A percentile compares a stretch with the other conserved stretches of the same genome.
Conservation (phyloP, 1,140 invertebrate genomes). For the Rhagoletis zephyria region DNA sequence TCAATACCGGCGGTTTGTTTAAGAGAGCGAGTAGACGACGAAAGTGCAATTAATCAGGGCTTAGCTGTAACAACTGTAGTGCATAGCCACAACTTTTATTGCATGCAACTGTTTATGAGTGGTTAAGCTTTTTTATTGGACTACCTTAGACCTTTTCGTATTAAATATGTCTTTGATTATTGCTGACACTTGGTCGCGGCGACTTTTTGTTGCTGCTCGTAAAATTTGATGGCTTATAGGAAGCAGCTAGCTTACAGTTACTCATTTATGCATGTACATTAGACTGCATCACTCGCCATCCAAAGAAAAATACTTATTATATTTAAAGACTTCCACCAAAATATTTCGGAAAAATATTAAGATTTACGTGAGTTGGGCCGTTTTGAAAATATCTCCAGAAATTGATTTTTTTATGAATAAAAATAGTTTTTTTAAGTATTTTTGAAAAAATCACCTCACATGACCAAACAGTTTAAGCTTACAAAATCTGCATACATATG, state of each 20-base stretch:
- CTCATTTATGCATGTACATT: too few relatives aligned
- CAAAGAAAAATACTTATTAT: too few relatives aligned
- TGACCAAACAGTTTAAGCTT: too few relatives aligned
- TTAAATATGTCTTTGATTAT: neutral
- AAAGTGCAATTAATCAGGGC: neutral
- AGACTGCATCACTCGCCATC: too few relatives aligned
- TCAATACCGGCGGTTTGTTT: neutral
- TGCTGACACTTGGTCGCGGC: neutral
- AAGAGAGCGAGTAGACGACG: neutral
- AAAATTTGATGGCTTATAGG: constrained; percentile 9
- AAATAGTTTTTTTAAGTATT: too few relatives aligned
- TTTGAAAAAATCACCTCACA: too few relatives aligned
- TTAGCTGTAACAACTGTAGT: neutral
- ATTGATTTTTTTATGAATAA: too few relatives aligned
- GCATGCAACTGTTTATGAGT: neutral
- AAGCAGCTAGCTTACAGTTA: neutral
- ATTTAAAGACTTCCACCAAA: too few relatives aligned
- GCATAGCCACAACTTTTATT: neutral
- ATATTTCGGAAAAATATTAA: too few relatives aligned
- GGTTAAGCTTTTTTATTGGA: neutral
- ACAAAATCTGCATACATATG: too few relatives aligned
- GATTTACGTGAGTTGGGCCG: too few relatives aligned
- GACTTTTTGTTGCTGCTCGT: neutral
- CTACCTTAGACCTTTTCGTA: neutral
- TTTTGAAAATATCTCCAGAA: too few relatives aligned